Conservation (phyloP, 1,140 invertebrate genomes). For the Pseudachorutes palmiensis region DNA sequence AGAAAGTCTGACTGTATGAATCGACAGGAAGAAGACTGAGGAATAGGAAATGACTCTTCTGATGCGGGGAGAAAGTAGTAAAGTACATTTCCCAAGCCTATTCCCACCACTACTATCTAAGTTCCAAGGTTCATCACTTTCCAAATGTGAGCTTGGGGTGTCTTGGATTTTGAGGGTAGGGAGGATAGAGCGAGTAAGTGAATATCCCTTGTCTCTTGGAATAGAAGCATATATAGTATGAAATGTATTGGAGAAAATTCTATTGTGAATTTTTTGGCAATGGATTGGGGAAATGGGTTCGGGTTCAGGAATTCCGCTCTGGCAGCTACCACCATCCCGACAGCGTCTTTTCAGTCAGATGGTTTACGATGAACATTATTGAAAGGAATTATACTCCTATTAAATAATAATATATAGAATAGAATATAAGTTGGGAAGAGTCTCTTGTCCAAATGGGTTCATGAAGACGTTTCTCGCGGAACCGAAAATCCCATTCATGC, state of each 20-base stretch:
- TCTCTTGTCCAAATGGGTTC: not conserved
- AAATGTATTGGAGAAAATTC: not conserved
- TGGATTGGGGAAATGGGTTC: no score
- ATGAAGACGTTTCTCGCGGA: not conserved
- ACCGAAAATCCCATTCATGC: not conserved
- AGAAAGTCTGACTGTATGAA: no score
- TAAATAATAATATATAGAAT: not conserved
- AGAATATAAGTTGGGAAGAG: not conserved
- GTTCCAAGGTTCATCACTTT: not conserved
- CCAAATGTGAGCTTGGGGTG: not conserved
- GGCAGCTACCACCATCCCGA: no score
- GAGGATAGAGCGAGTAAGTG: not conserved
- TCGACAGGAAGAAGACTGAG: not conserved
- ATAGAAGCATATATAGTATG: not conserved
- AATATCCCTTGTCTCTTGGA: no score
- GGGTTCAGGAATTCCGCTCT: no score
- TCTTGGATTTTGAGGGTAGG: no score
- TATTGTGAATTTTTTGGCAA: not conserved
- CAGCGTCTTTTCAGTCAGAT: no score
- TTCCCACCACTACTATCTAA: no score
- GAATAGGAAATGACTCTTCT: not conserved
- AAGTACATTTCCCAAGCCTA: no score
- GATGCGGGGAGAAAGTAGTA: no score
- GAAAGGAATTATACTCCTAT: constrained; percentile 13
- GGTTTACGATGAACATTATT: not conserved